phyloP scores from a whole-genome alignment of 2,888 invertebrate genomes.

The Griposia aprilina region DNA sequence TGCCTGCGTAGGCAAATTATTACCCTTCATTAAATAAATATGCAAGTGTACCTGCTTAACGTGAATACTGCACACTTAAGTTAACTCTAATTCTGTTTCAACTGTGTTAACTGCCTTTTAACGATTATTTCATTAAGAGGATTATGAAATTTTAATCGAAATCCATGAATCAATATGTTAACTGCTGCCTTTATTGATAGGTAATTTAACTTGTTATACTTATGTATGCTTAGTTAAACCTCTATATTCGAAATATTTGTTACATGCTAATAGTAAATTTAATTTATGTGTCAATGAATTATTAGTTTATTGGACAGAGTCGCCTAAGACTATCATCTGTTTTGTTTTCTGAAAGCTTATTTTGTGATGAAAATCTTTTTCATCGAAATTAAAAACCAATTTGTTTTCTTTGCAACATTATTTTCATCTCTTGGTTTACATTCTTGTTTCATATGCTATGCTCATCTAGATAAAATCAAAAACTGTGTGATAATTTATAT shows the following conservation, averaged over 20 bases:
- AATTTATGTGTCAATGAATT: constrained; percentile 21
- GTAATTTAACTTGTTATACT: constrained; percentile 43
- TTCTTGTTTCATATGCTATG: background rate
- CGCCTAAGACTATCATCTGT: no score
- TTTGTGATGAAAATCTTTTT: background rate
- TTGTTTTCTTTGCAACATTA: background rate
- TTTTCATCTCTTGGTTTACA: background rate
- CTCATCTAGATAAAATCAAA: background rate
- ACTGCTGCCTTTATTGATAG: constrained; percentile 49
- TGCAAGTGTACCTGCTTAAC: constrained; percentile 31
- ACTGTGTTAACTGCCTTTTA: constrained; percentile 56
- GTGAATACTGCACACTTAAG: constrained; percentile 29
- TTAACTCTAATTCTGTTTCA: constrained; percentile 33
- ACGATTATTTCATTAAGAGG: constrained; percentile 52
- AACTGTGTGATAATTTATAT: background rate
- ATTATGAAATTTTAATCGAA: constrained; percentile 55
- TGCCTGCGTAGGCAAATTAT: constrained; percentile 22
- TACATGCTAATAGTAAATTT: constrained; percentile 8
- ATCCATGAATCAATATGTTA: constrained; percentile 56
- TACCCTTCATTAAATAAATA: constrained; percentile 39
- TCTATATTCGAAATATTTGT: constrained; percentile 15
- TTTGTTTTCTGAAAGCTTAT: background rate
- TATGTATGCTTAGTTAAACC: constrained; percentile 16
- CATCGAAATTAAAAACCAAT: background rate
- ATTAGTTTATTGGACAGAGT: background rate